Conservation (phyloP, 2,797 vertebrate genomes). For the Schizopygopsis malacanthus region DNA sequence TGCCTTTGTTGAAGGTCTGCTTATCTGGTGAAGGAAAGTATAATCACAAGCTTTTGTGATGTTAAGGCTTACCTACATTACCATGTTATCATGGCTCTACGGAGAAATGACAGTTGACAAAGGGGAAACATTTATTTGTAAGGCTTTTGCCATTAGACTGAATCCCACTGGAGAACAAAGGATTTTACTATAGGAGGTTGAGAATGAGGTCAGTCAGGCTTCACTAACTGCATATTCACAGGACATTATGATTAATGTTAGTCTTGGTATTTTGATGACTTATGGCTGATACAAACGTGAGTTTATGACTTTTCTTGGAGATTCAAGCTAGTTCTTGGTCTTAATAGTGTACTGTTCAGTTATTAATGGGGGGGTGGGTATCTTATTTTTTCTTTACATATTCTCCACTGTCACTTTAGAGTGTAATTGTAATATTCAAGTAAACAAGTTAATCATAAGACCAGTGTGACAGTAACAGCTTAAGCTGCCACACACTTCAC, state of each 20-base stretch:
- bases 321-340: neutral
- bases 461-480: neutral
- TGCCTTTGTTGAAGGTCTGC: constrained; percentile 42
- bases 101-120: constrained; percentile 49
- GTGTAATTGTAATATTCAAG: neutral
- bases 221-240: constrained; percentile 35
- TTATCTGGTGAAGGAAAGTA: constrained; percentile 59
- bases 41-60: constrained; percentile 56
- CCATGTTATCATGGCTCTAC: constrained; percentile 52
- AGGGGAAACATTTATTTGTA: constrained; percentile 59
- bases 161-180: constrained; percentile 47
- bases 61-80: constrained; percentile 46
- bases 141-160: constrained; percentile 53
- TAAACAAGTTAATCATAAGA: neutral
- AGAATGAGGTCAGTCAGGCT: constrained; percentile 51
- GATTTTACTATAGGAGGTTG: constrained; percentile 49
- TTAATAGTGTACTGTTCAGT: neutral
- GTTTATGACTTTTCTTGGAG: neutral
- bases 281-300: neutral
- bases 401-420: neutral
- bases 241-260: constrained; percentile 18
- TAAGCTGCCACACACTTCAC: neutral
- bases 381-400: neutral
- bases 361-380: neutral
- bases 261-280: neutral